phyloP scores from a whole-genome alignment of 1,140 invertebrate genomes.

The Mercenaria mercenaria region DNA sequence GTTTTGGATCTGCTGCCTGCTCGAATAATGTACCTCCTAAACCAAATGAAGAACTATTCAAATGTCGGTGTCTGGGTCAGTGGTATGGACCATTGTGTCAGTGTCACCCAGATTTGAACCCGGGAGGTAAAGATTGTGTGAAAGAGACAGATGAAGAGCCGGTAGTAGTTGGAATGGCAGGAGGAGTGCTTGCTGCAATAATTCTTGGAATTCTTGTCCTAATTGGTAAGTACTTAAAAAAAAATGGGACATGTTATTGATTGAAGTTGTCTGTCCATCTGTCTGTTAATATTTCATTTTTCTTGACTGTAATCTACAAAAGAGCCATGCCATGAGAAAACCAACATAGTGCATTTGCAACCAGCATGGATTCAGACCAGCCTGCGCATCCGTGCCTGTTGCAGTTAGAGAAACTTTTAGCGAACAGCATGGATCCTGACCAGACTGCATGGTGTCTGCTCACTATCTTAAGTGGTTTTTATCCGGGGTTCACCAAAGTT shows the following conservation, averaged over 20 bases:
- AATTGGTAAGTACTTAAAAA: slow-evolving; percentile 79
- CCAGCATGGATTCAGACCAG: too few relatives aligned
- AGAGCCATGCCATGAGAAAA: too few relatives aligned
- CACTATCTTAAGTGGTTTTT: too few relatives aligned
- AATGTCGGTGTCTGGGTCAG: slow-evolving; percentile 1
- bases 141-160: slow-evolving; percentile 55
- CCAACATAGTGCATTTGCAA: too few relatives aligned
- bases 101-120: slow-evolving; percentile 93
- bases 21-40: slow-evolving; percentile 27
- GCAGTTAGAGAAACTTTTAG: too few relatives aligned
- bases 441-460: too few relatives aligned
- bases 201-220: slow-evolving; percentile 79
- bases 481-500: too few relatives aligned
- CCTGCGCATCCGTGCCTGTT: too few relatives aligned
- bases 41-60: background rate
- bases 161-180: slow-evolving; percentile 70
- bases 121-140: slow-evolving; percentile 95
- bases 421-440: too few relatives aligned
- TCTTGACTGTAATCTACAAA: too few relatives aligned
- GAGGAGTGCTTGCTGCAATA: slow-evolving; percentile 80
- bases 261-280: too few relatives aligned
- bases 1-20: slow-evolving; percentile 80
- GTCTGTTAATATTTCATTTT: too few relatives aligned
- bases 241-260: background rate
- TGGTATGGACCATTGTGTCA: slow-evolving; percentile 65